A percentile compares a stretch with the other conserved stretches of the same genome.
phyloP scores from a whole-genome alignment of 1,140 invertebrate species.

The Tetragnatha versicolor region DNA sequence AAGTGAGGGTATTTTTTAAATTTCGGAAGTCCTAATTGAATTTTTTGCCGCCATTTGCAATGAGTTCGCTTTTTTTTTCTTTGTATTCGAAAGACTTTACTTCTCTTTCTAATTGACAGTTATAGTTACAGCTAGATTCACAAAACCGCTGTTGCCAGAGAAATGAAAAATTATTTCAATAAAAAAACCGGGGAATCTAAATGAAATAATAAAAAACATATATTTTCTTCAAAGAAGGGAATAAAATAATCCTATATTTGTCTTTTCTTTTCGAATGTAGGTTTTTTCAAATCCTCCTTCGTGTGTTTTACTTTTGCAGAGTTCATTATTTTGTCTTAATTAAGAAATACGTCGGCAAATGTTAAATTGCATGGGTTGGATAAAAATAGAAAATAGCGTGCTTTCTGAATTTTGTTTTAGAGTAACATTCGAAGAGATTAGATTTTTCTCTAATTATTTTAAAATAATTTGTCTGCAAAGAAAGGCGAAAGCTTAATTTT shows the following conservation, averaged over 20 bases:
- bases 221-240: conserved; percentile 11
- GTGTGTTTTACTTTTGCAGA: conserved; percentile 14
- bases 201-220: conserved; percentile 4
- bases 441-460: conserved; percentile 32
- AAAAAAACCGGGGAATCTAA: conserved; percentile 16
- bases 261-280: conserved; percentile 42
- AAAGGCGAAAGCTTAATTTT: not conserved
- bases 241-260: conserved; percentile 46
- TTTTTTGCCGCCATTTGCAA: conserved; percentile 16
- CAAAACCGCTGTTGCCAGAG: conserved; percentile 16
- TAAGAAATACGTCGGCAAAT: conserved; percentile 48
- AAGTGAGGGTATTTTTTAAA: conserved; percentile 22
- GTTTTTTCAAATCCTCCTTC: conserved; percentile 34
- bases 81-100: not conserved
- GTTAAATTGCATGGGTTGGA: conserved; percentile 30
- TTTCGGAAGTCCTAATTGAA: conserved; percentile 37
- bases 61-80: conserved; percentile 13
- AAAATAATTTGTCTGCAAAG: conserved; percentile 19
- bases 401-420: not conserved
- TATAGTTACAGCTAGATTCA: conserved; percentile 38
- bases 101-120: conserved; percentile 48
- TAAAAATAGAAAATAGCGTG: conserved; percentile 8
- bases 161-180: conserved; percentile 18
- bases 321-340: conserved; percentile 48
- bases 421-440: conserved; percentile 1